phyloP scores from a whole-genome alignment of 2,888 invertebrate genomes.

The Ischnus inquisitorius region DNA sequence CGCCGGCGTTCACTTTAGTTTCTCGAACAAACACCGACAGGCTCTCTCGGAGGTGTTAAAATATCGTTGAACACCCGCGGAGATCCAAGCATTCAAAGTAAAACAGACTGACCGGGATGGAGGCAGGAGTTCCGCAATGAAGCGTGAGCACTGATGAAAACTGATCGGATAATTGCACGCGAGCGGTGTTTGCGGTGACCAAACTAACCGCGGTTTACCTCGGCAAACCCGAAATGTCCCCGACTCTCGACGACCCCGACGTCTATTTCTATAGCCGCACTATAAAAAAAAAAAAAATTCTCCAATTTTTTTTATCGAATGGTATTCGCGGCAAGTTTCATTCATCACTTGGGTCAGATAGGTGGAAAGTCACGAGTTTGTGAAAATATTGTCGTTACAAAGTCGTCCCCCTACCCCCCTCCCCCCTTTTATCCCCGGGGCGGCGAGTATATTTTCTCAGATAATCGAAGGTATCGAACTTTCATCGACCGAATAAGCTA shows the following conservation, averaged over 20 bases:
- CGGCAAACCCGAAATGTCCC: slow-evolving; percentile 22
- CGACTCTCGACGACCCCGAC: slow-evolving; percentile 4
- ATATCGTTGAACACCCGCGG: slow-evolving; percentile 14
- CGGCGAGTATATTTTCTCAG: slow-evolving; percentile 25
- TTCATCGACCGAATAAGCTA: not conserved
- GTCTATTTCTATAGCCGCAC: not conserved
- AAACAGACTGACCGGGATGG: slow-evolving; percentile 21
- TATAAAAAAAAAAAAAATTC: not conserved
- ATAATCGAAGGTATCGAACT: slow-evolving; percentile 28
- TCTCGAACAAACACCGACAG: not conserved
- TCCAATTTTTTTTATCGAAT: not conserved
- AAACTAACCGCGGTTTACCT: slow-evolving; percentile 38
- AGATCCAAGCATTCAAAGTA: not conserved
- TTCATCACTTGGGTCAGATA: not conserved
- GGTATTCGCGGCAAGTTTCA: slow-evolving; percentile 5
- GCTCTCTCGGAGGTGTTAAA: not conserved
- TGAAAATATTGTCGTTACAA: slow-evolving; percentile 39
- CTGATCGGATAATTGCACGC: slow-evolving; percentile 47
- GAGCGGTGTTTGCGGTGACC: slow-evolving; percentile 32
- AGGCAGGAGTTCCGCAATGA: not conserved
- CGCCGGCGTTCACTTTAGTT: not conserved
- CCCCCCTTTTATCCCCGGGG: not conserved
- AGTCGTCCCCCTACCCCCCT: no score
- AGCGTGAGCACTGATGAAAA: slow-evolving; percentile 26
- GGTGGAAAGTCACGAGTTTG: not conserved